Evolutionary conservation across 2,888 invertebrate species (phyloP).

Genomic region (Drosophila anceps): DNA sequence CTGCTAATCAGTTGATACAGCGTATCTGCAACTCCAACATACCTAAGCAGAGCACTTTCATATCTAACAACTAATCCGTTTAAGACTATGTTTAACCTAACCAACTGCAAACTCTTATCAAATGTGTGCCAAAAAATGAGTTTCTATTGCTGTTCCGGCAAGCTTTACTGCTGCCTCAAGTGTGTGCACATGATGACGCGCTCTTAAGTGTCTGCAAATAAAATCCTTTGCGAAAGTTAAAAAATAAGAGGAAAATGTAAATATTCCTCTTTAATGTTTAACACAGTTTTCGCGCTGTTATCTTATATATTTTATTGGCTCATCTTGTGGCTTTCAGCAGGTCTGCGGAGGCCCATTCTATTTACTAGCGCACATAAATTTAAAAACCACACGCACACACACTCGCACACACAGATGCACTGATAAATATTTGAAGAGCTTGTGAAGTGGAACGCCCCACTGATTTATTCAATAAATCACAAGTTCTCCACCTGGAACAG

Average conservation of each 20-base stretch:
- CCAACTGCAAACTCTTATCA: background rate
- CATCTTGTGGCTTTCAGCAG: constrained; percentile 72
- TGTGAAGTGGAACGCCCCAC: constrained; percentile 49
- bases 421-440: constrained; percentile 72
- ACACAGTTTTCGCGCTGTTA: constrained; percentile 50
- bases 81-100: background rate
- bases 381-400: constrained; percentile 48
- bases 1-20: too few relatives aligned
- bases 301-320: constrained; percentile 66
- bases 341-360: constrained; percentile 64
- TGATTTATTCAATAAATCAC: constrained; percentile 81
- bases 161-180: background rate
- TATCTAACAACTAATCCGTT: background rate
- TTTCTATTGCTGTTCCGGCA: background rate
- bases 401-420: constrained; percentile 19
- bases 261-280: constrained; percentile 45
- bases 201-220: constrained; percentile 29
- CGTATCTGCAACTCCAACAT: too few relatives aligned
- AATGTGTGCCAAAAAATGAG: background rate
- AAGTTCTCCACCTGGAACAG: constrained; percentile 56
- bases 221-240: constrained; percentile 5
- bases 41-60: too few relatives aligned
- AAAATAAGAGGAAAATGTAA: constrained; percentile 7
- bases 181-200: constrained; percentile 2
- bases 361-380: constrained; percentile 75